Base-by-base conservation (phyloP, 2,797 vertebrate species). In the Cossypha dichroa region DNA sequence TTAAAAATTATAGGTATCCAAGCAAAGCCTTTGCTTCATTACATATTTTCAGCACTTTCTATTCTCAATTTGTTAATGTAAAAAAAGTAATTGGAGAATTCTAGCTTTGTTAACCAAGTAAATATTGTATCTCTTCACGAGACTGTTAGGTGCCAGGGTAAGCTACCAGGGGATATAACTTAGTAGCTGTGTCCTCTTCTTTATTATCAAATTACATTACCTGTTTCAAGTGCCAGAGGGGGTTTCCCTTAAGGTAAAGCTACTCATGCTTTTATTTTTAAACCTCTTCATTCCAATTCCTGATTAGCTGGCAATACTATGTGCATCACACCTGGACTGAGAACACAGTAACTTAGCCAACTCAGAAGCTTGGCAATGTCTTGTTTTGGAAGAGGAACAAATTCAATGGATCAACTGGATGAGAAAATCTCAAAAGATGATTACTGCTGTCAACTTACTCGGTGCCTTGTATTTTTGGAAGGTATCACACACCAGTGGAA, bases 401-500 rank as follows among this genome's bases (percentile, higher is more conserved):
- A 48, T 40, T 88, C 33, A 72, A 11, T 33, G 43, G 5, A 25
- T 41, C 62, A 56, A 51, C 38, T 48, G 14, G 10, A 48, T 56
- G 13, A 5, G 20, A 46, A 13, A 26, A 29, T 23, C 34, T 58
- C 56, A 64, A 56, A 64, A 80, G 63, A 38, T 49, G 0, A 56
- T 40, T 34, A 34, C 73, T 52, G 15, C 21, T 48, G 36, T 40
- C 56, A 68, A 94, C 97, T 97, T 96, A 99, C 99, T 98, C 0
- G 99, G 98, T 52, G 95, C 96, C 60, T 98, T 98, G 96, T 98
- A 98, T 48, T 98, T 94, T 87, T 85, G 96, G 97, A 98, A 99
- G 40, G 98, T 98, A 83, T 96, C 82, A 31, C 98, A 99, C 75
- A 98, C 98, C 31, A 99, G 73, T 0, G 99, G 98, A 79, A 99